Percentiles rank a stretch among this genome's conserved stretches.
These are phyloP conservation scores for Capitella teleta DNA, from an alignment of 1,140 invertebrate genomes.

Conservation along the genomic window DNA sequence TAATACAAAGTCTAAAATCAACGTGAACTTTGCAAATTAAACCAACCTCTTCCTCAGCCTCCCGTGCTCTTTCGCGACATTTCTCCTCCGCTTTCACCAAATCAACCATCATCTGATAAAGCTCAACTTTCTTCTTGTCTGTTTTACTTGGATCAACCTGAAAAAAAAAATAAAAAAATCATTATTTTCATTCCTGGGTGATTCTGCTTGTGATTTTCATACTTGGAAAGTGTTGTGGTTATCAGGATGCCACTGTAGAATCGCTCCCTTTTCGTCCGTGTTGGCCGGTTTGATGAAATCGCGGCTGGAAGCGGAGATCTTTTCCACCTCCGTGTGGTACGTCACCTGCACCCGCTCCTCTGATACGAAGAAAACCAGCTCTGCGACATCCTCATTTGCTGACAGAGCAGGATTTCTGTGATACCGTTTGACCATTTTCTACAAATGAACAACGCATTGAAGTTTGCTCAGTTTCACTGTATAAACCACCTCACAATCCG, in stretches of 20 bases:
- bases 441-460: too few species aligned
- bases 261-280: constrained; percentile 38
- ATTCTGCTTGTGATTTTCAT: too few species aligned
- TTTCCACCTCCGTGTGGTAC: constrained; percentile 37
- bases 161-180: not conserved
- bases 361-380: constrained; percentile 33
- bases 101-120: constrained; percentile 34
- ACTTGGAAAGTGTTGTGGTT: constrained; percentile 40
- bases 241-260: constrained; percentile 29
- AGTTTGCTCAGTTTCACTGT: too few species aligned
- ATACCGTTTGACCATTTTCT: constrained; percentile 41
- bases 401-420: constrained; percentile 25
- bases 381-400: constrained; percentile 36
- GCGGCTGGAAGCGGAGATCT: constrained; percentile 37
- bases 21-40: not conserved
- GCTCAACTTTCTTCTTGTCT: constrained; percentile 33
- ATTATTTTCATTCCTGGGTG: not conserved
- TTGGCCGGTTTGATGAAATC: constrained; percentile 41
- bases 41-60: constrained; percentile 37
- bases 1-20: not conserved
- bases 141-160: constrained; percentile 31
- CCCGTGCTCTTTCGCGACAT: constrained; percentile 26
- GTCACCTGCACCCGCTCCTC: constrained; percentile 38
- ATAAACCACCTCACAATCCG: too few species aligned
- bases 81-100: constrained; percentile 32